Conservation (phyloP, 2,888 invertebrate genomes). For the Himalopsyche japonica region DNA sequence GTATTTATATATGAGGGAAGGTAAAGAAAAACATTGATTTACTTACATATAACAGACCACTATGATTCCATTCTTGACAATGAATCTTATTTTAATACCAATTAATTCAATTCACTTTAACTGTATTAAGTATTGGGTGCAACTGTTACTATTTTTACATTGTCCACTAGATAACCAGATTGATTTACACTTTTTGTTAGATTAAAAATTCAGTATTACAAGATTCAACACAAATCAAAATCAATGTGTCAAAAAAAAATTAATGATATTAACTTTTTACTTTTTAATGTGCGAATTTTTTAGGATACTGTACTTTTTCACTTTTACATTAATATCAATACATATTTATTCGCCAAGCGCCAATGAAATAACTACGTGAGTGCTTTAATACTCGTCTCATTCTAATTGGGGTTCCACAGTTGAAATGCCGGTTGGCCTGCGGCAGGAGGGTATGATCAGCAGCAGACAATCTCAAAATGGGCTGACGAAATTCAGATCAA, state of each 20-base stretch:
- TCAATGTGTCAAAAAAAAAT: not conserved
- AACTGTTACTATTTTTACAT: not conserved
- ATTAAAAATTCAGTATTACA: not conserved
- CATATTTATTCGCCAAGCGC: not conserved
- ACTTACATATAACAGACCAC: not conserved
- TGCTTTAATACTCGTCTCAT: not conserved
- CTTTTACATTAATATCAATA: not conserved
- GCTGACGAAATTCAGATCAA: not conserved
- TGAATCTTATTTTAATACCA: not conserved
- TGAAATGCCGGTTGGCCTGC: not conserved
- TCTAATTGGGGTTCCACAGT: not conserved
- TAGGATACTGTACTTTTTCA: not conserved
- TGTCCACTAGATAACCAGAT: not conserved
- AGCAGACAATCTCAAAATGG: not conserved
- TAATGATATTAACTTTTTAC: not conserved
- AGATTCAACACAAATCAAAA: not conserved
- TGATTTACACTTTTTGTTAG: not conserved
- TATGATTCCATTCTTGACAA: too few relatives aligned
- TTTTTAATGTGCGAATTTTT: not conserved
- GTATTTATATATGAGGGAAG: too few relatives aligned
- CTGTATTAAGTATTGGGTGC: not conserved
- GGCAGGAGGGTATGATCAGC: not conserved
- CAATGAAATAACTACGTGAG: not conserved
- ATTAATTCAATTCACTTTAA: not conserved
- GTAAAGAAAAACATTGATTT: not conserved